phyloP scores from a whole-genome alignment of 2,113 vertebrate genomes.

The Petaurus breviceps region DNA sequence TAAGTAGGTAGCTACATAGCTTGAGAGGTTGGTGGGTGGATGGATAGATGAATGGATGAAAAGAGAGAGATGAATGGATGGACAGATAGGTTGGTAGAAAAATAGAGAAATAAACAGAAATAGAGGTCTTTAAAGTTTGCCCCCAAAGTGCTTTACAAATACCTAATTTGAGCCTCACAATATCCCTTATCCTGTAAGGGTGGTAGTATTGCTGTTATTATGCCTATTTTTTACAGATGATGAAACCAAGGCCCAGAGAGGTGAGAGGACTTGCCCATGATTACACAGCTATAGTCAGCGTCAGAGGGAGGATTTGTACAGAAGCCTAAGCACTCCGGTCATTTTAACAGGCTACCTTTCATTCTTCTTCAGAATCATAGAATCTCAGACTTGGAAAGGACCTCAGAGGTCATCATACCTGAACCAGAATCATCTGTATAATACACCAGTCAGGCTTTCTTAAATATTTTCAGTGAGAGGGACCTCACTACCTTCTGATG shows the following conservation, averaged over 20 bases:
- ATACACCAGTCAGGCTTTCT: not conserved
- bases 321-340: not conserved
- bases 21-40: not conserved
- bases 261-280: not conserved
- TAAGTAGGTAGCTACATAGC: not conserved
- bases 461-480: not conserved
- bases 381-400: too few species aligned
- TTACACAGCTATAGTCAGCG: not conserved
- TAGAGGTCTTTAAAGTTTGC: too few species aligned
- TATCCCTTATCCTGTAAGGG: not conserved
- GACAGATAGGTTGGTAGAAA: not conserved
- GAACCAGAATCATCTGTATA: not conserved
- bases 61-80: not conserved
- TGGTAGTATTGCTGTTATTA: not conserved
- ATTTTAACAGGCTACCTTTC: not conserved
- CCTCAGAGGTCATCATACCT: not conserved
- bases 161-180: not conserved
- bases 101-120: too few species aligned
- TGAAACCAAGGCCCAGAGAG: not conserved
- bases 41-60: not conserved
- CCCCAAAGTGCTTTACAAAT: not conserved
- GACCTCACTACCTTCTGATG: too few species aligned
- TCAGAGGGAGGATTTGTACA: not conserved
- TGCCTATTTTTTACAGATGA: not conserved
- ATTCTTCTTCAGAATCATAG: too few species aligned